Percentiles rank a stretch among this genome's conserved stretches.
Evolutionary conservation across 2,888 invertebrate species (phyloP).

Genomic region (Melangyna quadrimaculata): DNA sequence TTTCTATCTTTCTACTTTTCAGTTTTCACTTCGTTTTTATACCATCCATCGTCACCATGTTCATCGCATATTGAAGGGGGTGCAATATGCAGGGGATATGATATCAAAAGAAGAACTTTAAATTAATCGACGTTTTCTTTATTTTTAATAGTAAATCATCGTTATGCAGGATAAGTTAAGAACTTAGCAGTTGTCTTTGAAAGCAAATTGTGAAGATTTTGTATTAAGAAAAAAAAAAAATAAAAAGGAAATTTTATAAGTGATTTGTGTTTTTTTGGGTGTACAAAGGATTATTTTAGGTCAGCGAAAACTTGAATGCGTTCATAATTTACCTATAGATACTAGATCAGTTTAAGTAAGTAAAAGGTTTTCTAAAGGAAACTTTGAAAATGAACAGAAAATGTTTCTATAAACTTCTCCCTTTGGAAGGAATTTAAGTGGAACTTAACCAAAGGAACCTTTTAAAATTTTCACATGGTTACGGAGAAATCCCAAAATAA

Average conservation of each 20-base stretch:
- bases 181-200: slow-evolving; percentile 64
- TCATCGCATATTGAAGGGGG: neutral
- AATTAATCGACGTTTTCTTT: slow-evolving; percentile 59
- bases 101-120: slow-evolving; percentile 53
- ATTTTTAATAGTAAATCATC: slow-evolving; percentile 42
- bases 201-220: slow-evolving; percentile 50
- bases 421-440: neutral
- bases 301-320: neutral
- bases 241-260: neutral
- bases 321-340: neutral
- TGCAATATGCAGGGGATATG: neutral
- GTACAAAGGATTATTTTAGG: neutral
- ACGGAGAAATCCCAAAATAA: neutral
- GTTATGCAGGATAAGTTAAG: slow-evolving; percentile 50
- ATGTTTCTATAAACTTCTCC: neutral
- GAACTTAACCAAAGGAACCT: neutral
- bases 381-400: neutral
- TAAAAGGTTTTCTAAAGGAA: neutral
- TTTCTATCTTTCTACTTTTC: neutral
- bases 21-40: neutral
- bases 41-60: slow-evolving; percentile 4
- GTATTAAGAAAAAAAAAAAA: neutral
- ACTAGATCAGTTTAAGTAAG: neutral
- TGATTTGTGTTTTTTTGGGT: neutral
- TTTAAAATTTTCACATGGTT: neutral